These are phyloP conservation scores for Corythornis madagascariensis DNA, from an alignment of 2,113 vertebrate species.

Conservation along the genomic window DNA sequence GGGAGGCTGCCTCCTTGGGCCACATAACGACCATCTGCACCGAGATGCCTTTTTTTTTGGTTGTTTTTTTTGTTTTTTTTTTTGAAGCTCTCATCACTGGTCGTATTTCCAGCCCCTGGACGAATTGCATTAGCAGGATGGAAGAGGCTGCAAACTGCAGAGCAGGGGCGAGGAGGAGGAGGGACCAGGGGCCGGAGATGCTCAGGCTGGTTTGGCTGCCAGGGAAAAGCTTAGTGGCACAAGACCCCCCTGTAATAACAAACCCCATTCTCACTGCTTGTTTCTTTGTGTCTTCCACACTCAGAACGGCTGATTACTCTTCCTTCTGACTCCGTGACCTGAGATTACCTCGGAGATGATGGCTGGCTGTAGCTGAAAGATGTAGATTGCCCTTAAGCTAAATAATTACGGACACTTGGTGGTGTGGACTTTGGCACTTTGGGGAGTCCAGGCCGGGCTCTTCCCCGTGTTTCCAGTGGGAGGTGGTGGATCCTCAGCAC, in stretches of 20 bases:
- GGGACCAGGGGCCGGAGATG: not conserved
- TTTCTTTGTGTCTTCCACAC: slow-evolving; percentile 69
- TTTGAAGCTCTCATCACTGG: not conserved
- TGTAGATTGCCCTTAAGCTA: slow-evolving; percentile 58
- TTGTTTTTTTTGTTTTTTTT: not conserved
- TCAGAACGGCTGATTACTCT: slow-evolving; percentile 61
- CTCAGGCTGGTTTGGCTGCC: not conserved
- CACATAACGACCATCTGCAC: not conserved
- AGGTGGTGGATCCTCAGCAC: slow-evolving; percentile 44
- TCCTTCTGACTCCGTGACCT: slow-evolving; percentile 53
- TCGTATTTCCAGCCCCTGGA: not conserved
- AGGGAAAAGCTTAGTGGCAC: not conserved
- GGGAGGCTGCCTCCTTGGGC: not conserved
- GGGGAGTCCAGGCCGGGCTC: not conserved
- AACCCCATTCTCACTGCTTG: slow-evolving; percentile 56
- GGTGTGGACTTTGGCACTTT: slow-evolving; percentile 12
- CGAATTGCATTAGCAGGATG: not conserved
- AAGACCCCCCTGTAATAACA: rapidly evolving
- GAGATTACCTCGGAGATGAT: slow-evolving; percentile 47
- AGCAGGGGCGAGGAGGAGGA: not conserved
- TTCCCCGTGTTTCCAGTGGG: not conserved
- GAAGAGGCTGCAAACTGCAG: not conserved
- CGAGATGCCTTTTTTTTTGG: not conserved
- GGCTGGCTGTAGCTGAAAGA: slow-evolving; percentile 50
- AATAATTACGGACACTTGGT: slow-evolving; percentile 34